Evolutionary conservation across 2,888 invertebrate genomes (phyloP).

Genomic region (Parnassius glacialis): DNA sequence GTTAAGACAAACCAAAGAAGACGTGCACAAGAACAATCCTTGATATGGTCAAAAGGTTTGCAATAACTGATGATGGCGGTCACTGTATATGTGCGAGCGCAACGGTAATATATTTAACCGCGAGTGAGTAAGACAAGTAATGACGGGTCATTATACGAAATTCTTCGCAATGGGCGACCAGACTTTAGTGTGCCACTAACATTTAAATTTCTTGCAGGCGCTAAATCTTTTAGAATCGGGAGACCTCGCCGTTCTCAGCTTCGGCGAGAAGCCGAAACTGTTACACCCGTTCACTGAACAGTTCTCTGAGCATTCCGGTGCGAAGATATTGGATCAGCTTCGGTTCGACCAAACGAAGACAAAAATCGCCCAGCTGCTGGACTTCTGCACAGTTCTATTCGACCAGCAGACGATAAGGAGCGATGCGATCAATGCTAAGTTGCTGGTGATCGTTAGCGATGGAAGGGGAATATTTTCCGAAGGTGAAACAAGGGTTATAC

Average conservation of each 20-base stretch:
- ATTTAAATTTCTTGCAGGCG: constrained; percentile 76
- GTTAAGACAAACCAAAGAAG: no score
- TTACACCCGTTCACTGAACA: constrained; percentile 93
- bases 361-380: constrained; percentile 89
- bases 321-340: constrained; percentile 89
- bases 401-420: constrained; percentile 71
- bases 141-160: no score
- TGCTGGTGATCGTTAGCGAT: constrained; percentile 96
- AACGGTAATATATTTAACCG: no score
- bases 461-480: constrained; percentile 96
- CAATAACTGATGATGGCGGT: no score
- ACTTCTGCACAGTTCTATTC: constrained; percentile 85
- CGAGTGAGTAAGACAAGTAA: no score
- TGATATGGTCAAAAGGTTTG: no score
- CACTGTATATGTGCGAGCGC: no score
- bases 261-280: constrained; percentile 91
- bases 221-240: constrained; percentile 96
- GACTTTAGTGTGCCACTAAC: no score
- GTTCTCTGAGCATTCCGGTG: constrained; percentile 93
- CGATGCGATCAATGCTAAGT: constrained; percentile 85
- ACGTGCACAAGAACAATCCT: no score
- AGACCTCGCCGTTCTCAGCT: constrained; percentile 94
- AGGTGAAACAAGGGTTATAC: constrained; percentile 87
- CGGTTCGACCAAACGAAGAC: constrained; percentile 95
- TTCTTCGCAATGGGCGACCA: no score